A percentile compares a stretch with the other conserved stretches of the same genome.
Evolutionary conservation across 2,797 vertebrate genomes (phyloP).

Genomic region (Limosa lapponica): DNA sequence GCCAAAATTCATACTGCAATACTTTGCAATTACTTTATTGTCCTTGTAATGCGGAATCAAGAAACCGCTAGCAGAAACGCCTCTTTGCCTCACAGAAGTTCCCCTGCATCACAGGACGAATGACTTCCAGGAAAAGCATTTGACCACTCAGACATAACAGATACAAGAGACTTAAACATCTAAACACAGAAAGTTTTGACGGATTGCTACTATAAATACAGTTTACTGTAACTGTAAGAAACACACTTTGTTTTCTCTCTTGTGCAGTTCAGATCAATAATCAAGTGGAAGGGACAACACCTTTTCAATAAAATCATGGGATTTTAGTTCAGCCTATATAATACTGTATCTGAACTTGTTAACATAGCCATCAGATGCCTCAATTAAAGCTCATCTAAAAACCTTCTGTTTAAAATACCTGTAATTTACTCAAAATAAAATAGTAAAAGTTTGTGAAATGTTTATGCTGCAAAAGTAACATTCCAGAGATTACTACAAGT

Average conservation of each 20-base stretch:
- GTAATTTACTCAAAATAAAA: not conserved
- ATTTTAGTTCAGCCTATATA: not conserved
- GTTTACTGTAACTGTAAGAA: not conserved
- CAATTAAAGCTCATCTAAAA: not conserved
- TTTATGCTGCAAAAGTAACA: conserved; percentile 29
- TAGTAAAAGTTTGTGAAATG: not conserved
- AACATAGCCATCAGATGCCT: not conserved
- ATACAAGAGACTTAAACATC: not conserved
- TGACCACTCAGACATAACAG: not conserved
- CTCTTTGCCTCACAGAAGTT: not conserved
- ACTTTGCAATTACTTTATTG: not conserved
- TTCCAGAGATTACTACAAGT: conserved; percentile 22
- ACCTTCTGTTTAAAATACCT: not conserved
- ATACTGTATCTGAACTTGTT: not conserved
- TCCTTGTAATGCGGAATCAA: not conserved
- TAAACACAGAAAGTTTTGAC: not conserved
- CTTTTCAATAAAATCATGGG: not conserved
- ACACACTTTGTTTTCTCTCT: not conserved
- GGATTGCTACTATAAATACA: not conserved
- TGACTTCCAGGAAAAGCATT: not conserved
- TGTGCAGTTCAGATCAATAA: not conserved
- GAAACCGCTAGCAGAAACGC: not conserved
- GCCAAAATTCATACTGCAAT: not conserved
- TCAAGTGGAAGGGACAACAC: not conserved
- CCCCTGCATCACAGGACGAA: not conserved